phyloP scores from a whole-genome alignment of 1,140 invertebrate genomes.

The Epicauta chinensis region DNA sequence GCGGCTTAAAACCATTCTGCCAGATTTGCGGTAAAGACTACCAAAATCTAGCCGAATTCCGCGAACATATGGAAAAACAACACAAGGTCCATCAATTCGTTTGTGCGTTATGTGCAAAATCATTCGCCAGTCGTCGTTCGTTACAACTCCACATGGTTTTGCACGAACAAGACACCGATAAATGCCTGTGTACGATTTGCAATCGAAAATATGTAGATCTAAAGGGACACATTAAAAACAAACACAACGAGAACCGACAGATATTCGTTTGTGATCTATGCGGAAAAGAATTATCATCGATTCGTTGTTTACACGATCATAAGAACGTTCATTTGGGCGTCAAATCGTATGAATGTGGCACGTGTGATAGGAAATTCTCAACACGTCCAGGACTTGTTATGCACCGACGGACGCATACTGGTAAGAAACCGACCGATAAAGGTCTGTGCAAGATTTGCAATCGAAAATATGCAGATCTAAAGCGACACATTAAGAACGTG shows the following conservation, averaged over 20 bases:
- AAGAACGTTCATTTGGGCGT: constrained; percentile 59
- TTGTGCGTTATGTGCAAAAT: constrained; percentile 21
- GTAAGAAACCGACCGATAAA: constrained; percentile 15
- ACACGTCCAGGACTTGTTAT: constrained; percentile 2
- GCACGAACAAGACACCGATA: constrained; percentile 9
- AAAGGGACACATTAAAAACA: no score
- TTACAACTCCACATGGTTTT: constrained; percentile 14
- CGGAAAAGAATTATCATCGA: no score
- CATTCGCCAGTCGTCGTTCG: constrained; percentile 3
- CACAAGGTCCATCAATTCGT: background rate
- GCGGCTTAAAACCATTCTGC: background rate
- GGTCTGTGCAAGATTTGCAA: no score
- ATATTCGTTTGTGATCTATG: constrained; percentile 70
- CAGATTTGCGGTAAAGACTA: background rate
- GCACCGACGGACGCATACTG: constrained; percentile 7
- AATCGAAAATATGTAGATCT: no score
- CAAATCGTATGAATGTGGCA: constrained; percentile 63
- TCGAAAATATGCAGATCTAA: no score
- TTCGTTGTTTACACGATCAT: constrained; percentile 32
- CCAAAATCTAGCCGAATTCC: background rate
- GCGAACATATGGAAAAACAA: background rate
- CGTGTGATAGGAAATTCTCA: constrained; percentile 55
- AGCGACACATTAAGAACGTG: no score
- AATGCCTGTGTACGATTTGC: no score
- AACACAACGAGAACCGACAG: no score